A percentile compares a stretch with the other conserved stretches of the same genome.
phyloP scores from a whole-genome alignment of 2,888 invertebrate species.

The Criorhina ranunculi region DNA sequence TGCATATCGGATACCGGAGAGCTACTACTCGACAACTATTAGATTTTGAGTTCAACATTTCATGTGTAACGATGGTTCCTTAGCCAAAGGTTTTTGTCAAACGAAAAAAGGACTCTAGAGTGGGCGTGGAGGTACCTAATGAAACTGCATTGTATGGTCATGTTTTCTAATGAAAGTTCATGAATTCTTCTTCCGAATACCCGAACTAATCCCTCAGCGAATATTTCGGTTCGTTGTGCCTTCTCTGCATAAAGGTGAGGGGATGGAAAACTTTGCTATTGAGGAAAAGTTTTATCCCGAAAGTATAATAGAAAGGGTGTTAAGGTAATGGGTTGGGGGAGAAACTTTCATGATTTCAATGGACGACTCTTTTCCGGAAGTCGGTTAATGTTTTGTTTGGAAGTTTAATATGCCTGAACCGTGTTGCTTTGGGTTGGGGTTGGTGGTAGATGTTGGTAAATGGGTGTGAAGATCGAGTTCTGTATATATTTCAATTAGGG shows the following conservation, averaged over 20 bases:
- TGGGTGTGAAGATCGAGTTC: too few relatives aligned
- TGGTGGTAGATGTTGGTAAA: too few relatives aligned
- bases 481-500: too few relatives aligned
- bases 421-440: not conserved
- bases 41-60: not conserved
- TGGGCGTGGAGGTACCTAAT: constrained; percentile 34
- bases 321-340: not conserved
- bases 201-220: constrained; percentile 18
- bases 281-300: too few relatives aligned
- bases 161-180: constrained; percentile 33
- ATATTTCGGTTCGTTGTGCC: constrained; percentile 17
- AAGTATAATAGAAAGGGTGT: too few relatives aligned
- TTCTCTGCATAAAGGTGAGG: not conserved
- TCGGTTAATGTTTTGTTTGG: not conserved
- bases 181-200: not conserved
- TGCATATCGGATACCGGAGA: constrained; percentile 9
- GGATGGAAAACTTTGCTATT: too few relatives aligned
- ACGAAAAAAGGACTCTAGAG: not conserved
- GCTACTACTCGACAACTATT: not conserved
- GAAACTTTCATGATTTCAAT: constrained; percentile 3
- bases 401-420: not conserved
- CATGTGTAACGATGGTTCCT: constrained; percentile 7
- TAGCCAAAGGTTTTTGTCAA: constrained; percentile 24
- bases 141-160: constrained; percentile 47
- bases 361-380: not conserved